Evolutionary conservation across 2,113 vertebrate species (phyloP).

Genomic region (Camelus bactrianus): DNA sequence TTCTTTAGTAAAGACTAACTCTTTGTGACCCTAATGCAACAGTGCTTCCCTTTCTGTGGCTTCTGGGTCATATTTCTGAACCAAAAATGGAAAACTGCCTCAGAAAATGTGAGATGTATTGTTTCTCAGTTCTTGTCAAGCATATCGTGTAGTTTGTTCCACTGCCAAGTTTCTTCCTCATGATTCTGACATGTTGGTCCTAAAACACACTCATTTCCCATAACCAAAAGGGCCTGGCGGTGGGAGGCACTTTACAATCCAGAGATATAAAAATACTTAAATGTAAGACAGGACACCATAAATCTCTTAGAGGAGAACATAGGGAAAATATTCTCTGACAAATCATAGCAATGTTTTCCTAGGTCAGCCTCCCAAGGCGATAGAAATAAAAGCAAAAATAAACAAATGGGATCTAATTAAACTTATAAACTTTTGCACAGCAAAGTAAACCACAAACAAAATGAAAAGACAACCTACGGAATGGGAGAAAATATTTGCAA

Average conservation of each 20-base stretch:
- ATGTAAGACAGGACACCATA: too few relatives aligned
- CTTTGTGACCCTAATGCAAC: background rate
- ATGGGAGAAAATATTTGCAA: too few relatives aligned
- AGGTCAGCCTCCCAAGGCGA: too few relatives aligned
- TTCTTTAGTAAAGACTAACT: background rate
- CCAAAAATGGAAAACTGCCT: background rate
- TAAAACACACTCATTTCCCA: slow-evolving; percentile 43
- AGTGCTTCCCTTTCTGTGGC: background rate
- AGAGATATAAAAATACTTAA: background rate
- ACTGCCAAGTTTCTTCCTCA: slow-evolving; percentile 59
- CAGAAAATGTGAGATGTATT: slow-evolving; percentile 37
- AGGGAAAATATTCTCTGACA: too few relatives aligned
- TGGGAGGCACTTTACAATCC: background rate
- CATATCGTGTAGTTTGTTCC: background rate
- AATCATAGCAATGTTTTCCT: too few relatives aligned
- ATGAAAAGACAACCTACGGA: too few relatives aligned
- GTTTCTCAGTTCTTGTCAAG: slow-evolving; percentile 58
- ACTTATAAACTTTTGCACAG: too few relatives aligned
- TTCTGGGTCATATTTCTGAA: slow-evolving; percentile 34
- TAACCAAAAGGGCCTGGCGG: background rate
- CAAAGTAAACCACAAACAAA: too few relatives aligned
- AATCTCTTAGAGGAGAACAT: too few relatives aligned
- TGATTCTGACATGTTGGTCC: slow-evolving; percentile 67
- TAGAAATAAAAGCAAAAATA: too few relatives aligned
- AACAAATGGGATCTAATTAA: too few relatives aligned